Percentiles rank a stretch among this genome's conserved stretches.
Conservation (phyloP, 1,140 invertebrate species). For the Sinonovacula constricta region DNA sequence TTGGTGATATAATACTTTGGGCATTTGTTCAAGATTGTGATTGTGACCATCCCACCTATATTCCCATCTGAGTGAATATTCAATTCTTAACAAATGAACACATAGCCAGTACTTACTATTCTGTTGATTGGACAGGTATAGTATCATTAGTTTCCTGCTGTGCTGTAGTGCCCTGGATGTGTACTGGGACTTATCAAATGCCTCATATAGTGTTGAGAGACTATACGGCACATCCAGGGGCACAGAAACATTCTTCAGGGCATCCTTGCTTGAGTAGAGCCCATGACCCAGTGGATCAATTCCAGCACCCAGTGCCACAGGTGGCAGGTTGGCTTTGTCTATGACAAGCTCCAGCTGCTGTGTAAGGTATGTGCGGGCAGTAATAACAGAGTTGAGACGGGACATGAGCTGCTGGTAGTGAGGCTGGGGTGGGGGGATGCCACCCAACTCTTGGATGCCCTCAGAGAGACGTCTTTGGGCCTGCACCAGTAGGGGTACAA, state of each 20-base stretch:
- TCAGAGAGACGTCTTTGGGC: conserved; percentile 74
- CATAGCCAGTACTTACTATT: conserved; percentile 72
- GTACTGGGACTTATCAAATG: conserved; percentile 72
- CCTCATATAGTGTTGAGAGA: conserved; percentile 64
- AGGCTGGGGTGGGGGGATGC: conserved; percentile 67
- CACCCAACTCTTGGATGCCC: conserved; percentile 61
- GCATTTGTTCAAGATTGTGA: too few species aligned
- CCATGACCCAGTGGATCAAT: conserved; percentile 74
- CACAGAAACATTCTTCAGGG: conserved; percentile 69
- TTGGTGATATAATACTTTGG: too few species aligned
- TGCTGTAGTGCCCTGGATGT: conserved; percentile 74
- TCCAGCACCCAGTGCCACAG: conserved; percentile 66
- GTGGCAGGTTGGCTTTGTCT: conserved; percentile 50
- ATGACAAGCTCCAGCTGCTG: conserved; percentile 67
- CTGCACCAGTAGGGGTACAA: conserved; percentile 74
- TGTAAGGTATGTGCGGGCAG: conserved; percentile 71
- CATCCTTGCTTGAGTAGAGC: conserved; percentile 72
- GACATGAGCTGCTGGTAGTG: conserved; percentile 67
- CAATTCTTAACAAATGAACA: too few species aligned
- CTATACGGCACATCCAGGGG: conserved; percentile 73
- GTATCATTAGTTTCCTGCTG: conserved; percentile 72
- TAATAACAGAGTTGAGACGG: conserved; percentile 65
- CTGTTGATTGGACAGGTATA: conserved; percentile 76
- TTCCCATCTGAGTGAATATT: too few species aligned
- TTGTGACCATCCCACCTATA: too few species aligned